Conservation (phyloP, 2,797 vertebrate species). For the Sebastes minor region DNA sequence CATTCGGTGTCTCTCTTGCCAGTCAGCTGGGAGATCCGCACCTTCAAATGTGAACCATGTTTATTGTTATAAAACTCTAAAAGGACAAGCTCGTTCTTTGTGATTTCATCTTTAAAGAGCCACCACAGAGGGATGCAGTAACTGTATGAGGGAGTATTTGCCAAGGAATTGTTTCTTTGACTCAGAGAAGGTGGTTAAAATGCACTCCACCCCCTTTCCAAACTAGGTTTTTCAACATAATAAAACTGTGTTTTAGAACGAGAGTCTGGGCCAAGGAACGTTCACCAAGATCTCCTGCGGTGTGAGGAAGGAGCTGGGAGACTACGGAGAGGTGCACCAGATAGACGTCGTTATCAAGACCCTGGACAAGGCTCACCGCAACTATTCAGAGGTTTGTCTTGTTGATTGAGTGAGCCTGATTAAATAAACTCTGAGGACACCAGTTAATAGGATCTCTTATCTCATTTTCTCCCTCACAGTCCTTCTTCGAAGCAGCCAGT, state of each 20-base stretch:
- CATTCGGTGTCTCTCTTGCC: background rate
- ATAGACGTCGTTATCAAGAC: constrained; percentile 95
- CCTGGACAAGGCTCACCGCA: constrained; percentile 93
- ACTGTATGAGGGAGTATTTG: background rate
- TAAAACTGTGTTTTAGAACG: constrained; percentile 78
- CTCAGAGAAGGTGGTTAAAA: background rate
- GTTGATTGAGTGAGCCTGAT: background rate
- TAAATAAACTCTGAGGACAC: background rate
- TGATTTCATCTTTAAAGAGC: background rate
- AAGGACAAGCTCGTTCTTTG: background rate
- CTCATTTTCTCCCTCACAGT: constrained; percentile 75
- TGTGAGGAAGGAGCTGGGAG: constrained; percentile 89
- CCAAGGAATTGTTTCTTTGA: background rate
- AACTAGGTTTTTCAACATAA: background rate
- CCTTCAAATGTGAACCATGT: background rate
- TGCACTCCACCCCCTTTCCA: background rate
- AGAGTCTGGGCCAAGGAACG: constrained; percentile 94
- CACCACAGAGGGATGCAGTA: background rate
- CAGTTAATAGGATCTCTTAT: background rate
- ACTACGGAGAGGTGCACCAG: constrained; percentile 92
- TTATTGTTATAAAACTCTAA: background rate
- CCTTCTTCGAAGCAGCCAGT: constrained; percentile 98
- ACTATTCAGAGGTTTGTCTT: constrained; percentile 90
- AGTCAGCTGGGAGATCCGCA: background rate
- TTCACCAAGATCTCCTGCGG: constrained; percentile 97